These are phyloP conservation scores for Syritta pipiens DNA, from an alignment of 2,888 invertebrate genomes.

Conservation along the genomic window DNA sequence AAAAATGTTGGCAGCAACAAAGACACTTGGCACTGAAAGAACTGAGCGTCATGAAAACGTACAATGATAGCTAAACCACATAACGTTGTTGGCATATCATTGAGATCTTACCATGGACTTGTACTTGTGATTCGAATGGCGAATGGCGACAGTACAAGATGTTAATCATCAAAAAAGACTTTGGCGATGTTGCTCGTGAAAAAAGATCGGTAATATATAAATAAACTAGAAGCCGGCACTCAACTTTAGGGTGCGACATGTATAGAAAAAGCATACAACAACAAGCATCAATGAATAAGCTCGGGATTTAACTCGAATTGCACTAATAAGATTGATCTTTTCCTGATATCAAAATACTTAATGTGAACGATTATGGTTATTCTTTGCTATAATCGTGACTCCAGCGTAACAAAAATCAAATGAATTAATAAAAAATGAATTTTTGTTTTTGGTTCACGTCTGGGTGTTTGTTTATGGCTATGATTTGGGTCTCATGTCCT, in stretches of 20 bases:
- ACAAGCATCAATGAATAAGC: too few relatives aligned
- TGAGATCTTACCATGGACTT: constrained; percentile 60
- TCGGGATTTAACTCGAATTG: too few relatives aligned
- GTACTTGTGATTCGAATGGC: constrained; percentile 39
- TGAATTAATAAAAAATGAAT: too few relatives aligned
- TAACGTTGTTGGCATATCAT: constrained; percentile 41
- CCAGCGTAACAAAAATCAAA: too few relatives aligned
- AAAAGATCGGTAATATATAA: constrained; percentile 6
- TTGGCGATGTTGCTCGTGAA: background rate
- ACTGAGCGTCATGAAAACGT: constrained; percentile 32
- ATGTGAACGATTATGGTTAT: too few relatives aligned
- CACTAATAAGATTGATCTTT: too few relatives aligned
- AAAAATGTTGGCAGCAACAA: constrained; percentile 33
- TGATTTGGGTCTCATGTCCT: too few relatives aligned
- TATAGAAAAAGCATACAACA: too few relatives aligned
- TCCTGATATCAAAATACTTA: too few relatives aligned
- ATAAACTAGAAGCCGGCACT: constrained; percentile 15
- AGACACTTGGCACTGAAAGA: constrained; percentile 42
- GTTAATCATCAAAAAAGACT: constrained; percentile 49
- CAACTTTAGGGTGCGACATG: constrained; percentile 9
- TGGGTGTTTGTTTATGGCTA: too few relatives aligned
- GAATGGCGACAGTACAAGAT: constrained; percentile 17
- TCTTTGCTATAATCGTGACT: too few relatives aligned
- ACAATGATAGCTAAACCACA: constrained; percentile 13
- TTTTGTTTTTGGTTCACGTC: too few relatives aligned